Conservation (phyloP, 2,113 vertebrate species). For the Syngnathus floridae region DNA sequence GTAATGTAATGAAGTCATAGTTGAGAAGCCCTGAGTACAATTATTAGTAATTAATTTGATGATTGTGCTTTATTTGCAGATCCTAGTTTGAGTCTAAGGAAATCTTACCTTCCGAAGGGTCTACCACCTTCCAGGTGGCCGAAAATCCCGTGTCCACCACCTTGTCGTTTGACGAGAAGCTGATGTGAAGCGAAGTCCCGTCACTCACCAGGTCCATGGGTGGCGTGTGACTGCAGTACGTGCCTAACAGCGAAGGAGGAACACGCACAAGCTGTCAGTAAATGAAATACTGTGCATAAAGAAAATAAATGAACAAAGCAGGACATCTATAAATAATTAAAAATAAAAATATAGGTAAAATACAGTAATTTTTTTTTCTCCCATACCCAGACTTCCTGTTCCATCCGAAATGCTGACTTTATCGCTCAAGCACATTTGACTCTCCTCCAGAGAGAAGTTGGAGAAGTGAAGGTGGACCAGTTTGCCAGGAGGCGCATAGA, state of each 20-base stretch:
- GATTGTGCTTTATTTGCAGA: too few relatives aligned
- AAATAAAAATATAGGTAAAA: neutral
- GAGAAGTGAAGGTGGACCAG: conserved; percentile 65
- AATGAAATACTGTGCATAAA: neutral
- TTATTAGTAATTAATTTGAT: too few relatives aligned
- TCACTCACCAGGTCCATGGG: conserved; percentile 65
- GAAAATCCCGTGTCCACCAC: conserved; percentile 71
- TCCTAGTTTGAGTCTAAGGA: neutral
- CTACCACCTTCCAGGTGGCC: conserved; percentile 62
- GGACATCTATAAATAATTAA: neutral
- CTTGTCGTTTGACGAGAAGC: conserved; percentile 66
- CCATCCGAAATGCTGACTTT: conserved; percentile 61
- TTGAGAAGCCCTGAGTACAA: neutral
- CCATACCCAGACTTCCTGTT: conserved; percentile 61
- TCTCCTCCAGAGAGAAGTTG: conserved; percentile 71
- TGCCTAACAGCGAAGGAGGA: conserved; percentile 48
- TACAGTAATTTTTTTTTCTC: neutral
- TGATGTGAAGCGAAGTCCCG: conserved; percentile 55
- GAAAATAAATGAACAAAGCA: neutral
- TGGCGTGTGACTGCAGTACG: conserved; percentile 55
- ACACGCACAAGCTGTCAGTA: neutral
- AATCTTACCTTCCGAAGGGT: conserved; percentile 50
- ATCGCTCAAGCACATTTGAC: conserved; percentile 60
- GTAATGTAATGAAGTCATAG: neutral
- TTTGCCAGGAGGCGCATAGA: conserved; percentile 60